A percentile compares a stretch with the other conserved stretches of the same genome.
Evolutionary conservation across 2,888 invertebrate species (phyloP).

Genomic region (Baccha elongata): DNA sequence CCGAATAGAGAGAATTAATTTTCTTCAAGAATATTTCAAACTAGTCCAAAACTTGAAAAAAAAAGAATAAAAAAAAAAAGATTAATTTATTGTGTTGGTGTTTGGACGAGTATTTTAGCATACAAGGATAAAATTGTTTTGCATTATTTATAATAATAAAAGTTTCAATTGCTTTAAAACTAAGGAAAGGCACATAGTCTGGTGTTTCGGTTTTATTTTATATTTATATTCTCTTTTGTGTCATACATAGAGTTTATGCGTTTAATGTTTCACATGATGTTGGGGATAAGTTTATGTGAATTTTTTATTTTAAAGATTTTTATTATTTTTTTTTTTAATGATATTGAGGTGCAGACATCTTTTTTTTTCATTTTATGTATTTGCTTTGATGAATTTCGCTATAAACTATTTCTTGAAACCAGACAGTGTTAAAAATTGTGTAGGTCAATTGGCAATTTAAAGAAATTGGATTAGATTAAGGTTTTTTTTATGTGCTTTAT

Average conservation of each 20-base stretch:
- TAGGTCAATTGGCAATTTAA: no score
- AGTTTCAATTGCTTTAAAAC: conserved; percentile 46
- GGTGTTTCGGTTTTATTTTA: background rate
- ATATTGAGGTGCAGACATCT: background rate
- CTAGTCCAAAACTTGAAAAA: background rate
- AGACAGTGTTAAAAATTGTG: no score
- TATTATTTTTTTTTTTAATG: no score
- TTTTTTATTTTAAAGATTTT: no score
- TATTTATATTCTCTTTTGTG: background rate
- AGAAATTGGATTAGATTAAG: no score
- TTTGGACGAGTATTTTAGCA: background rate
- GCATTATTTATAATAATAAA: conserved; percentile 47
- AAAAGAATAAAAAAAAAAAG: background rate
- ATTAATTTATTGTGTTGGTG: background rate
- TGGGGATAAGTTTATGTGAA: no score
- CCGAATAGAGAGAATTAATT: background rate
- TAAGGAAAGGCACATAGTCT: background rate
- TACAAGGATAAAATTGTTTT: conserved; percentile 1
- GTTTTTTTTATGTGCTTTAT: no score
- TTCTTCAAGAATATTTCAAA: background rate
- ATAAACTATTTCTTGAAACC: no score
- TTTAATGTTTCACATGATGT: background rate
- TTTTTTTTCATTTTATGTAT: no score
- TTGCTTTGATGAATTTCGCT: no score
- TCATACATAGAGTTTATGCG: background rate